phyloP scores from a whole-genome alignment of 1,140 invertebrate species.

The Tetramorium alpestre region DNA sequence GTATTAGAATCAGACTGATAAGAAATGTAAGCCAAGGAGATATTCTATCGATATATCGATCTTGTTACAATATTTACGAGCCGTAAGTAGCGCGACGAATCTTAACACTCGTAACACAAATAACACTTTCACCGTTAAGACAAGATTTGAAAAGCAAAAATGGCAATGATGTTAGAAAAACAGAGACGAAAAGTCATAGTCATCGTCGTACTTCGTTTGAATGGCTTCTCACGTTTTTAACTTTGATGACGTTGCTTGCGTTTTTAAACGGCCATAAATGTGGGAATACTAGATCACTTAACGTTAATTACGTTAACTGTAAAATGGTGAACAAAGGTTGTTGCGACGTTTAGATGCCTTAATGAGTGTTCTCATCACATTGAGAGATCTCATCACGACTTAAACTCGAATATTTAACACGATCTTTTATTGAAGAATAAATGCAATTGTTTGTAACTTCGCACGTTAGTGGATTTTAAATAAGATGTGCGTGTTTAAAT shows the following conservation, averaged over 20 bases:
- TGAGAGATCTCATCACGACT: neutral
- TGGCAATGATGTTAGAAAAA: neutral
- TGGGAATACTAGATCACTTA: neutral
- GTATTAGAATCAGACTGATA: neutral
- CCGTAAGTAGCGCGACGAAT: neutral
- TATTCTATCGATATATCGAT: neutral
- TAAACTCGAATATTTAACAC: neutral
- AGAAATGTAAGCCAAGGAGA: neutral
- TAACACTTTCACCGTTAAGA: neutral
- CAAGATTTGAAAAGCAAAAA: neutral
- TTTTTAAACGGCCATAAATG: constrained; percentile 31
- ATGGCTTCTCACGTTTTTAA: constrained; percentile 26
- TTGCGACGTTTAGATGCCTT: neutral
- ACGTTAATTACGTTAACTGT: constrained; percentile 1
- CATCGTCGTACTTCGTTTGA: constrained; percentile 13
- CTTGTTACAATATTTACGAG: neutral
- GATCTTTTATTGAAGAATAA: neutral
- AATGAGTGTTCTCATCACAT: neutral
- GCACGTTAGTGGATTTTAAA: neutral
- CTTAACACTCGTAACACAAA: neutral
- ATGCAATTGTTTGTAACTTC: neutral
- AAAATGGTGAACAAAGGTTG: neutral
- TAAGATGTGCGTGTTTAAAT: neutral
- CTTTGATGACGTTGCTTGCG: neutral
- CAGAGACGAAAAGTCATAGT: constrained; percentile 14